A percentile compares a stretch with the other conserved stretches of the same genome.
Evolutionary conservation across 2,797 vertebrate genomes (phyloP).

Genomic region (Rousettus madagascariensis): DNA sequence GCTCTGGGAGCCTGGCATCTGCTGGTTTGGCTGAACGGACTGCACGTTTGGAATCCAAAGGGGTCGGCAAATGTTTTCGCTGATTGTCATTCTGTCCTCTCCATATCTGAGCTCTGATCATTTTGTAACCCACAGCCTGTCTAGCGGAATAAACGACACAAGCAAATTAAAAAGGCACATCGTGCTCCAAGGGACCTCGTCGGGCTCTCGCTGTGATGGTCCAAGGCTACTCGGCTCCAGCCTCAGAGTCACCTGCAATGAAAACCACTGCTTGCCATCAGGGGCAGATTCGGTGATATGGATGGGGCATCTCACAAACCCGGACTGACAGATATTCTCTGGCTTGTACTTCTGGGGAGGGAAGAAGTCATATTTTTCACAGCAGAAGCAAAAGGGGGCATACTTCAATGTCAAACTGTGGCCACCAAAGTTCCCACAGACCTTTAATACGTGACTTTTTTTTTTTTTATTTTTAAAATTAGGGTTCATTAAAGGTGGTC

Average conservation of each 20-base stretch:
- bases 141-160: conserved; percentile 3
- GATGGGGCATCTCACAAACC: conserved; percentile 1
- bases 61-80: neutral
- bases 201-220: conserved; percentile 86
- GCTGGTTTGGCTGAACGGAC: neutral
- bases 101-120: conserved; percentile 44
- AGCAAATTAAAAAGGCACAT: conserved; percentile 65
- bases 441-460: conserved; percentile 44
- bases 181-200: conserved; percentile 20
- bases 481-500: neutral
- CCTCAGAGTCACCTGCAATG: conserved; percentile 91
- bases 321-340: neutral
- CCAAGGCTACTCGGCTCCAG: conserved; percentile 91
- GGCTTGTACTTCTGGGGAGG: neutral
- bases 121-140: conserved; percentile 49
- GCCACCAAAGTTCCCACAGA: conserved; percentile 44
- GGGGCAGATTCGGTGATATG: neutral
- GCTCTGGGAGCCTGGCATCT: neutral
- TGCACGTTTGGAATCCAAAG: neutral
- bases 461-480: conserved; percentile 49
- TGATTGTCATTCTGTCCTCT: conserved; percentile 79
- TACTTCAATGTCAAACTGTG: conserved; percentile 18
- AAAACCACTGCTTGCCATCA: conserved; percentile 47
- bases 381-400: neutral
- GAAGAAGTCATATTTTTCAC: conserved; percentile 48